Conservation (phyloP, 2,113 vertebrate genomes). For the Eulemur macaco region DNA sequence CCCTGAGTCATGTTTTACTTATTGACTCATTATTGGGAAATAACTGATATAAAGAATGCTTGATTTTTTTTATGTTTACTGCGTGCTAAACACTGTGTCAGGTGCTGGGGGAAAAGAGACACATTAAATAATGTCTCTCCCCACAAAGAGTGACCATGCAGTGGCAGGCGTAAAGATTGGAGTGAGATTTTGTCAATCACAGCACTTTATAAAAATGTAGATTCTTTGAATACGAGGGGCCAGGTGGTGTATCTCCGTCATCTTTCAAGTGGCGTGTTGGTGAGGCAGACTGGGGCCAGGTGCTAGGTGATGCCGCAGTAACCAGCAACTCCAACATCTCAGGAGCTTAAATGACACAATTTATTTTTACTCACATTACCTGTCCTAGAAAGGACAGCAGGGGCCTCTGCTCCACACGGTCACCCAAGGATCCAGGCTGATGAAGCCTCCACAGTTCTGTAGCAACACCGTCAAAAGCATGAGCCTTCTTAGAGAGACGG, state of each 20-base stretch:
- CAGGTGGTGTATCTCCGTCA: rapidly evolving
- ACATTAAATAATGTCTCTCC: rapidly evolving
- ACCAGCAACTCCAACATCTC: background rate
- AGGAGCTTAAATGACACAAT: background rate
- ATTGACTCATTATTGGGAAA: background rate
- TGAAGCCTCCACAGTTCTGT: background rate
- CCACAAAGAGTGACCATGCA: background rate
- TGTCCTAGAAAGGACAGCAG: rapidly evolving
- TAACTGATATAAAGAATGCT: background rate
- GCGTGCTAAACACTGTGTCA: too few relatives aligned
- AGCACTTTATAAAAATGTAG: background rate
- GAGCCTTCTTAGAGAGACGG: background rate
- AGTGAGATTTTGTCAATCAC: rapidly evolving
- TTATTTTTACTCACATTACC: rapidly evolving
- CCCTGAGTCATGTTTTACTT: background rate
- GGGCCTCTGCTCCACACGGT: background rate
- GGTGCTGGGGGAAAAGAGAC: background rate
- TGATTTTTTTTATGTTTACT: background rate
- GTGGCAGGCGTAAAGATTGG: rapidly evolving
- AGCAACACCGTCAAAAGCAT: background rate
- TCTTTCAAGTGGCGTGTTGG: background rate
- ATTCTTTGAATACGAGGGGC: background rate
- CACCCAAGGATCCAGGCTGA: background rate
- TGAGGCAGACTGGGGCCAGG: too few relatives aligned
- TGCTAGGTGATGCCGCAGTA: background rate